Conservation (phyloP, 92 coral and sea anemone species). For the Actinostola sp. region DNA sequence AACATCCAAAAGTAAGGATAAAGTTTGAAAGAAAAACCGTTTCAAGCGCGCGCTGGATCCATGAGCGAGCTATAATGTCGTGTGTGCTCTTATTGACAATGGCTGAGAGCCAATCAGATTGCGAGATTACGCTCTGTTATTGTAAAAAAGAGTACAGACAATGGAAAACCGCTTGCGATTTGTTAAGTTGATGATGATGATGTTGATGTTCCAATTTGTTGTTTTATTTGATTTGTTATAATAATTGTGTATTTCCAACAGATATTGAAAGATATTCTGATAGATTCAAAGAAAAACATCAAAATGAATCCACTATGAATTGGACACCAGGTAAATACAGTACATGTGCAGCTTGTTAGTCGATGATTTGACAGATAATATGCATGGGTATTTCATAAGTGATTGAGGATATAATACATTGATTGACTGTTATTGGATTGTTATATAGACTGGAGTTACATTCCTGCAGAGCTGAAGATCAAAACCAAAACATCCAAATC, state of each 20-base stretch:
- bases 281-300: constrained; percentile 71
- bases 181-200: too few relatives aligned
- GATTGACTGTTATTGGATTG: neutral
- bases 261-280: constrained; percentile 95
- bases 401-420: neutral
- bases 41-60: too few relatives aligned
- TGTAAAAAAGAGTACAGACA: too few relatives aligned
- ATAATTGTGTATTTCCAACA: too few relatives aligned
- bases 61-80: too few relatives aligned
- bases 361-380: neutral
- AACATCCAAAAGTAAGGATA: too few relatives aligned
- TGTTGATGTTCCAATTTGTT: neutral
- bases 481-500: constrained; percentile 57
- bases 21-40: too few relatives aligned
- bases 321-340: constrained; percentile 83
- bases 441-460: constrained; percentile 78
- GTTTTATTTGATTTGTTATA: neutral
- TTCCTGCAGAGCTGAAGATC: constrained; percentile 88
- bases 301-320: constrained; percentile 38
- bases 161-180: too few relatives aligned
- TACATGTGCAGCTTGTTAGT: neutral
- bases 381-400: too few relatives aligned
- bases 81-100: too few relatives aligned
- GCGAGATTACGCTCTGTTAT: too few relatives aligned
- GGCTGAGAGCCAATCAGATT: too few relatives aligned